Evolutionary conservation across 1,140 invertebrate genomes (phyloP), one percentile per base, ranked within the genome.

Genomic region (Zaprionus ornatus): DNA sequence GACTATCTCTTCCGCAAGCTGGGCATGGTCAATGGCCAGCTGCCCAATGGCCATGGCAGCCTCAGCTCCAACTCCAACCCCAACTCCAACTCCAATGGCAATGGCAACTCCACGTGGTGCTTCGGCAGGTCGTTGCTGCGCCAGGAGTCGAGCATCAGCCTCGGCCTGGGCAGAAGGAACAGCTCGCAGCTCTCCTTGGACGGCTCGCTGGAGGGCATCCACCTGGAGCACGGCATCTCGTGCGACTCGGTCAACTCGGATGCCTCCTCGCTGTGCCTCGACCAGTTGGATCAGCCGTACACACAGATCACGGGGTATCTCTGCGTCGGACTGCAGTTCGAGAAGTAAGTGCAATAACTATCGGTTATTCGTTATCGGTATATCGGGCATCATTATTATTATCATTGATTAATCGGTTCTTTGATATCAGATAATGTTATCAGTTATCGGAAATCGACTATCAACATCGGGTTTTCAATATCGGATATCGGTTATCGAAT

Each of bases 201-300:
- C 19, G 80, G 80, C 0, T 66, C 68, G 0, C 6, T 92, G 40
- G 90, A 92, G 29, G 74, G 85, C 45, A 81, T 85, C 9, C 82
- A 84, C 19, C 66, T 91, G 69, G 91, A 96, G 67, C 93, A 96
- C 56, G 96, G 96, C 1, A 94, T 96, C 69, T 97, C 96, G 45
- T 97, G 96, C 91, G 96, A 97, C 71, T 97, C 96, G 48, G 96
- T 97, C 6, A 96, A 95, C 73, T 97, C 96, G 5, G 96, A 97
- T 74, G 73, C 73, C 1, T 97, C 96, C 0, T 97, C 96, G 7
- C 95, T 97, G 1, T 94, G 95, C 25, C 93, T 96, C 4, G 94
- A 94, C 48, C 95, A 97, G 84, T 93, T 96, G 17, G 95, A 97
- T 74, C 94, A 95, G 74, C 86, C 91, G 0, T 84, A 93, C 77